Evolutionary conservation across 2,797 vertebrate genomes (phyloP).

Genomic region (Nyctalus aviator): DNA sequence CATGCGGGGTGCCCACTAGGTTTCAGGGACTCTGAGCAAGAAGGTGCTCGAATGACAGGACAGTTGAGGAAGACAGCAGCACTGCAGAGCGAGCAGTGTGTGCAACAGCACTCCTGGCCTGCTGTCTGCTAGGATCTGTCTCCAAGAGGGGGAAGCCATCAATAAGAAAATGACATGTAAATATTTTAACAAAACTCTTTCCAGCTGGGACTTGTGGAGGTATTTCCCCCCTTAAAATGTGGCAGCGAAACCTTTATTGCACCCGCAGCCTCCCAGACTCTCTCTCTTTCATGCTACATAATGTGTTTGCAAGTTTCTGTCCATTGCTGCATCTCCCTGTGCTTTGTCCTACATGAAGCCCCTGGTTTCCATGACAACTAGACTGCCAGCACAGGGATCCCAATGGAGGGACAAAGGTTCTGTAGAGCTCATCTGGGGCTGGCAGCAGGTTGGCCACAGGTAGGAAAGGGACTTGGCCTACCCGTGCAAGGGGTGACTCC

Average conservation of each 20-base stretch:
- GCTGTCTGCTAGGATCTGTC: not conserved
- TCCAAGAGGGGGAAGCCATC: not conserved
- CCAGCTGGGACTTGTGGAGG: not conserved
- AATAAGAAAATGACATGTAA: not conserved
- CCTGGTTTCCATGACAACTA: slow-evolving; percentile 77
- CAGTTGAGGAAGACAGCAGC: not conserved
- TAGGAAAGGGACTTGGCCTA: not conserved
- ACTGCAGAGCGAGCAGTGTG: not conserved
- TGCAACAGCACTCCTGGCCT: not conserved
- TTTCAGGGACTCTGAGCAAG: not conserved
- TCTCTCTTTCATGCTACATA: not conserved
- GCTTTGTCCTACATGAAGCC: slow-evolving; percentile 67
- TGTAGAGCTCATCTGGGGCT: not conserved
- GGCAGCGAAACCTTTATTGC: not conserved
- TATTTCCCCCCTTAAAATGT: not conserved
- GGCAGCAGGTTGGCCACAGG: not conserved
- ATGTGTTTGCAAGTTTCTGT: slow-evolving; percentile 50
- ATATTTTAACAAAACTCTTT: not conserved
- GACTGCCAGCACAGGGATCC: not conserved
- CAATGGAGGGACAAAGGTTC: not conserved
- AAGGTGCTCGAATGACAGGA: not conserved
- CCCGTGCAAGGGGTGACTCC: not conserved
- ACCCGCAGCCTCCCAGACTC: not conserved
- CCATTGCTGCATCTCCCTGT: slow-evolving; percentile 42
- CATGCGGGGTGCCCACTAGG: not conserved